Evolutionary conservation across 1,140 invertebrate genomes (phyloP), one percentile per base, ranked within the genome.

Genomic region (Drosophila biarmipes): DNA sequence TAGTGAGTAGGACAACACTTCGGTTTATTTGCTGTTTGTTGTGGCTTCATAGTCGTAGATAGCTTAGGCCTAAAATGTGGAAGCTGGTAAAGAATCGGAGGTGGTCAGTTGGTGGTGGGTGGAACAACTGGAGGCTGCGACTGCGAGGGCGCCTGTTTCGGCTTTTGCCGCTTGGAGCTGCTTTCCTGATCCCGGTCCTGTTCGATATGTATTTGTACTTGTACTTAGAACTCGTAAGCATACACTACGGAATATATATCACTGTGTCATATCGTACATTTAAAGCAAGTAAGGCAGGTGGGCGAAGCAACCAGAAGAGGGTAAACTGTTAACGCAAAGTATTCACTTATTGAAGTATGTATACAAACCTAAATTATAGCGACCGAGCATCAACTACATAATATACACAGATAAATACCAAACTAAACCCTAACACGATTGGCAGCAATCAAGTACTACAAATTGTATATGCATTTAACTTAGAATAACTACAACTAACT

Each of bases 191-290:
- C 64, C 72, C 67, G 48, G 67, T 56, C 77, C 55, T 67, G 66
- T 68, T 80, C 75, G 58, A 77, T 73, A 61, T 71, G 69, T 48
- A 72, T 62, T 72, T 82, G 85, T 75, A 81, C 59, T 75, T 87
- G 82, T 87, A 87, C 69, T 89, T 87, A 55, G 71, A 76, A 62
- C 72, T 68, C 46, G 21, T 66, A 74, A 77, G 51, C 56, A 85
- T 89, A 87, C 76, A 75, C 78, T 84, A 89, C 74, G 72, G 62
- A 84, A 84, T 89, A 89, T 73, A 74, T 89, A 89, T 89, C 84
- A 89, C 85, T 89, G 76, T 89, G 84, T 90, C 85, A 90, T 90
- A 90, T 90, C 85, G 85, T 90, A 89, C 80, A 90, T 89, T 90
- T 89, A 90, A 80, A 80, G 54, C 68, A 73, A 77, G 63, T 77